phyloP scores from a whole-genome alignment of 1,140 invertebrate species.

The Nautilus pompilius region DNA sequence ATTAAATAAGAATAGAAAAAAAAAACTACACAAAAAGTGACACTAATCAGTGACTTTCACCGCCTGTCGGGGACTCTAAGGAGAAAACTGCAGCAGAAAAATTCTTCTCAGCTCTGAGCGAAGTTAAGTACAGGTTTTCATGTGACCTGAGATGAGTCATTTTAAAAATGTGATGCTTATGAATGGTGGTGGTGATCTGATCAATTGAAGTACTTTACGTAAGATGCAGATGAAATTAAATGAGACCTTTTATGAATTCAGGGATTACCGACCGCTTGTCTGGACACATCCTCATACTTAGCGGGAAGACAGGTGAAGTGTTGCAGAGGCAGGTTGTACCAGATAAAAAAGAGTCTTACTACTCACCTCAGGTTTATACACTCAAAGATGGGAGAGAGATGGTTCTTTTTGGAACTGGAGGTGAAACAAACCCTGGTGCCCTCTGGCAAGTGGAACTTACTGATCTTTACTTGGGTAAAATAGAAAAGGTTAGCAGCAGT shows the following conservation, averaged over 20 bases:
- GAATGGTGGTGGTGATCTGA: no score
- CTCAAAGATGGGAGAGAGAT: constrained; percentile 55
- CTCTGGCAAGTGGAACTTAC: constrained; percentile 66
- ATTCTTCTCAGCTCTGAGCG: no score
- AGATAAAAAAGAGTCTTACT: constrained; percentile 67
- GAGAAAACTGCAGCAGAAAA: no score
- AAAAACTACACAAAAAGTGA: no score
- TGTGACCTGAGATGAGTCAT: no score
- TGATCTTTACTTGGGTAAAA: constrained; percentile 60
- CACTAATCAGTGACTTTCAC: no score
- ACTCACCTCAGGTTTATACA: constrained; percentile 60
- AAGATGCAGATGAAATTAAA: neutral
- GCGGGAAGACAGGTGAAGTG: constrained; percentile 67
- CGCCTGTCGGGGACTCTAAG: no score
- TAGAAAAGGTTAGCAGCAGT: constrained; percentile 59
- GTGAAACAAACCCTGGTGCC: constrained; percentile 69
- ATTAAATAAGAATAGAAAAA: no score
- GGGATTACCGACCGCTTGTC: constrained; percentile 40
- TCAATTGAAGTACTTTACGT: neutral
- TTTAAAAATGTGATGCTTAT: no score
- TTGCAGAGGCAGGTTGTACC: constrained; percentile 66
- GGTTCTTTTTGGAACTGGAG: constrained; percentile 72
- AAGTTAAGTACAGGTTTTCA: no score
- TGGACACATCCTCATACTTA: constrained; percentile 69
- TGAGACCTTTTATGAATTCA: constrained; percentile 15